A percentile compares a stretch with the other conserved stretches of the same genome.
Conservation (phyloP, 2,888 invertebrate species). For the Cenopis cana region DNA sequence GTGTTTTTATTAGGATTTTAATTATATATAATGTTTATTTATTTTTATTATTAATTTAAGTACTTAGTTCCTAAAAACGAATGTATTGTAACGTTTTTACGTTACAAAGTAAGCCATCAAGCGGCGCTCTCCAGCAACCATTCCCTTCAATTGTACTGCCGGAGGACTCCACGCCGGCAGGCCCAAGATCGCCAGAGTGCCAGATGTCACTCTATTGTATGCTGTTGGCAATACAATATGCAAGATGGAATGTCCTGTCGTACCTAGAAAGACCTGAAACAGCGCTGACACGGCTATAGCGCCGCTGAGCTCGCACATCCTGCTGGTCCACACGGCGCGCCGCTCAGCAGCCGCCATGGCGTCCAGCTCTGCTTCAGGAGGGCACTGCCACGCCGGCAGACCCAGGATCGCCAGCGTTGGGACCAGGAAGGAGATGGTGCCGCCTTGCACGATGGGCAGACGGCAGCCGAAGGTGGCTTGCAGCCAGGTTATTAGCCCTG, state of each 20-base stretch:
- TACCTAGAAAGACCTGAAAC: slow-evolving; percentile 90
- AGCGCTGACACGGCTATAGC: slow-evolving; percentile 92
- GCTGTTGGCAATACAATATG: too few species aligned
- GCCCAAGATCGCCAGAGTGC: too few species aligned
- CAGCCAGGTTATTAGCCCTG: slow-evolving; percentile 89
- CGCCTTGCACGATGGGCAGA: slow-evolving; percentile 91
- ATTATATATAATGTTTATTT: too few species aligned
- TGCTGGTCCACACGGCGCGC: slow-evolving; percentile 88
- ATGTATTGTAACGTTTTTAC: too few species aligned
- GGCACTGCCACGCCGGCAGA: slow-evolving; percentile 90
- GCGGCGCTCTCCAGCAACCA: too few species aligned
- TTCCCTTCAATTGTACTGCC: too few species aligned
- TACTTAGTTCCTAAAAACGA: too few species aligned
- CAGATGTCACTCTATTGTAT: too few species aligned
- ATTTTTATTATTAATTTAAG: too few species aligned
- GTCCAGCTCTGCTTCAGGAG: slow-evolving; percentile 77
- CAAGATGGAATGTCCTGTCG: not conserved
- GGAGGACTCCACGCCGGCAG: too few species aligned
- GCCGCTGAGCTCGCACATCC: slow-evolving; percentile 93
- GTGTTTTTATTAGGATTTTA: too few species aligned
- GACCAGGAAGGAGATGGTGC: slow-evolving; percentile 92
- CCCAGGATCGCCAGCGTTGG: slow-evolving; percentile 91
- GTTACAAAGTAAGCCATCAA: too few species aligned
- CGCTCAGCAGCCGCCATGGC: slow-evolving; percentile 84
- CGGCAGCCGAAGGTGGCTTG: slow-evolving; percentile 91